phyloP scores from a whole-genome alignment of 2,113 vertebrate species.

The Lepidothrix coronata region DNA sequence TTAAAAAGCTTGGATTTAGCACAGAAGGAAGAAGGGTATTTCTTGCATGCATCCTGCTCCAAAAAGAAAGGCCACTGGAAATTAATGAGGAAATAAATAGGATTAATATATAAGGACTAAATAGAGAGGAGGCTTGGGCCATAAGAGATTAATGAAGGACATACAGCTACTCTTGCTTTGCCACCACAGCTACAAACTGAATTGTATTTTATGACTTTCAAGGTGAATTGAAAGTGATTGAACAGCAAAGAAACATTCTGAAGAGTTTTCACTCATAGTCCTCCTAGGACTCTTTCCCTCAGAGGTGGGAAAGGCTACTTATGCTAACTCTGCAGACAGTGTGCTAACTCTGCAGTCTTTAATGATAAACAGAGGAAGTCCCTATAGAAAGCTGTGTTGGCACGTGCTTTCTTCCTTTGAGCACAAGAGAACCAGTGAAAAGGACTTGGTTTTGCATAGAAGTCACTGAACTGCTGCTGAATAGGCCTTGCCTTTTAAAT shows the following conservation, averaged over 20 bases:
- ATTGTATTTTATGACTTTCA: background rate
- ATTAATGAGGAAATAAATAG: background rate
- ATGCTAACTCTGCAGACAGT: background rate
- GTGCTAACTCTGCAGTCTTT: background rate
- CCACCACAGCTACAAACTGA: background rate
- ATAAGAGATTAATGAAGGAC: background rate
- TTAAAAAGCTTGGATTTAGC: background rate
- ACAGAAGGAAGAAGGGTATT: background rate
- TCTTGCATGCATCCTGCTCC: background rate
- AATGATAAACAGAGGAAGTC: background rate
- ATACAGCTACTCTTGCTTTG: background rate
- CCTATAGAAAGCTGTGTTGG: background rate
- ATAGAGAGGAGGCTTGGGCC: background rate
- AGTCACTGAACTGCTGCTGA: background rate
- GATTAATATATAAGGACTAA: background rate
- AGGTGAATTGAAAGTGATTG: background rate
- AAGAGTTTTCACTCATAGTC: background rate
- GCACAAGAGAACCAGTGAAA: background rate
- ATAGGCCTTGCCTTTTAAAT: background rate
- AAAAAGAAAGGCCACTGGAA: background rate
- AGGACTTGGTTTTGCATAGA: background rate
- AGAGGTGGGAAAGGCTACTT: accelerated
- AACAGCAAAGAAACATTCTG: background rate
- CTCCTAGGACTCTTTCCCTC: background rate
- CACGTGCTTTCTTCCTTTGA: background rate